These are phyloP conservation scores for Syngnathus scovelli DNA, from an alignment of 2,113 vertebrate genomes.

Conservation along the genomic window DNA sequence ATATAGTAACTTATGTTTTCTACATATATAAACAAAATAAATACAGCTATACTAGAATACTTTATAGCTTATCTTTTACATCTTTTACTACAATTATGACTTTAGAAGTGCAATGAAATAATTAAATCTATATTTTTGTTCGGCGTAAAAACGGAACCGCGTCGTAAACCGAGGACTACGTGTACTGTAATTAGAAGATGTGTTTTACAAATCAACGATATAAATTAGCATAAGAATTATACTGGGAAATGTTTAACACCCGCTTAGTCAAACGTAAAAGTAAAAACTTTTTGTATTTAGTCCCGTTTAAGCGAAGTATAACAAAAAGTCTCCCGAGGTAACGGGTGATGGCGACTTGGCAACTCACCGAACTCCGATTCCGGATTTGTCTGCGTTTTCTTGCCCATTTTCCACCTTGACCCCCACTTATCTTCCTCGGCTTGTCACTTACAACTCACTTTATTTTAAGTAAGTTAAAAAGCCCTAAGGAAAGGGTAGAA, in stretches of 20 bases:
- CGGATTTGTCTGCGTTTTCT: constrained; percentile 26
- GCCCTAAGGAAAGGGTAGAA: background rate
- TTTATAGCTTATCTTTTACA: too few species aligned
- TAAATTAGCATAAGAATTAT: too few species aligned
- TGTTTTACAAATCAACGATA: background rate
- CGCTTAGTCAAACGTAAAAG: background rate
- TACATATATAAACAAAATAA: too few species aligned
- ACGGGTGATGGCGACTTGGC: background rate
- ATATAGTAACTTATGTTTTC: too few species aligned
- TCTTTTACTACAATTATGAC: too few species aligned
- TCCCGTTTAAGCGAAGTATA: background rate
- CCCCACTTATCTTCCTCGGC: background rate
- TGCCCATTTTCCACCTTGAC: constrained; percentile 13
- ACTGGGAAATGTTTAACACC: background rate
- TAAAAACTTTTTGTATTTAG: background rate
- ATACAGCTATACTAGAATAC: too few species aligned
- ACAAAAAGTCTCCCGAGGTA: background rate
- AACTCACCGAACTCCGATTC: constrained; percentile 66
- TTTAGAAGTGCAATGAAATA: too few species aligned
- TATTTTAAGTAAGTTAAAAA: constrained; percentile 4
- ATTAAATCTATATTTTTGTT: too few species aligned
- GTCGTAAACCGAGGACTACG: background rate
- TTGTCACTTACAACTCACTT: background rate
- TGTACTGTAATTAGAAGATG: background rate
- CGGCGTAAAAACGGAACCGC: too few species aligned